Conservation (phyloP, 2,113 vertebrate species). For the Brienomyrus brachyistius region DNA sequence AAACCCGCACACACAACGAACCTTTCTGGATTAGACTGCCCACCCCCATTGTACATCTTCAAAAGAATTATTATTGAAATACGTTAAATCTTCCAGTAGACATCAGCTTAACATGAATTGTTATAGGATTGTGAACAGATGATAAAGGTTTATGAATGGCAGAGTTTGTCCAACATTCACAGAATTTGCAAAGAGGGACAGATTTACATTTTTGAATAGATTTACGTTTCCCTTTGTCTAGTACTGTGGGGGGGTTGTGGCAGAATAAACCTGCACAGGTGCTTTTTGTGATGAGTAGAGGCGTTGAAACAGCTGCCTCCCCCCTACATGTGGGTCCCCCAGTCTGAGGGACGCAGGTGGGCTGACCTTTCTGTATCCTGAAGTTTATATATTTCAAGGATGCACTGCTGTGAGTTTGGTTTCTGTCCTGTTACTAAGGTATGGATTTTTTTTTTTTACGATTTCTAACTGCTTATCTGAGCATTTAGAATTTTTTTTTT, state of each 20-base stretch:
- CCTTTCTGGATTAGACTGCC: not conserved
- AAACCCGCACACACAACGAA: not conserved
- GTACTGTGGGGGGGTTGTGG: not conserved
- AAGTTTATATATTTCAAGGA: not conserved
- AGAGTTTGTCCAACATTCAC: not conserved
- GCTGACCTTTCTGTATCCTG: not conserved
- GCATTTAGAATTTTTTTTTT: not conserved
- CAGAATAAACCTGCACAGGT: not conserved
- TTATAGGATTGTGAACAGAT: not conserved
- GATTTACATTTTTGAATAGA: not conserved
- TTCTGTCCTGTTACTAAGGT: not conserved
- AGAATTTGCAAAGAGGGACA: not conserved
- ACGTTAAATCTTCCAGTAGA: not conserved
- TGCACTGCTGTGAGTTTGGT: not conserved
- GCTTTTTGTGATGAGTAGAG: not conserved
- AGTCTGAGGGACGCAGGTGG: not conserved
- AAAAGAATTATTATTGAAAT: not conserved
- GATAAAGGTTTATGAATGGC: not conserved
- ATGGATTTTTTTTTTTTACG: not conserved
- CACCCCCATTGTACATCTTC: not conserved
- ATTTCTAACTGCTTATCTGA: not conserved
- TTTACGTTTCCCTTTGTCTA: not conserved
- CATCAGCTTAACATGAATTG: not conserved
- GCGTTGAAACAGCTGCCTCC: not conserved
- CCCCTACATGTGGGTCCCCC: not conserved